Base-by-base conservation (phyloP, 2,797 vertebrate species). In the Hybognathus amarus region DNA sequence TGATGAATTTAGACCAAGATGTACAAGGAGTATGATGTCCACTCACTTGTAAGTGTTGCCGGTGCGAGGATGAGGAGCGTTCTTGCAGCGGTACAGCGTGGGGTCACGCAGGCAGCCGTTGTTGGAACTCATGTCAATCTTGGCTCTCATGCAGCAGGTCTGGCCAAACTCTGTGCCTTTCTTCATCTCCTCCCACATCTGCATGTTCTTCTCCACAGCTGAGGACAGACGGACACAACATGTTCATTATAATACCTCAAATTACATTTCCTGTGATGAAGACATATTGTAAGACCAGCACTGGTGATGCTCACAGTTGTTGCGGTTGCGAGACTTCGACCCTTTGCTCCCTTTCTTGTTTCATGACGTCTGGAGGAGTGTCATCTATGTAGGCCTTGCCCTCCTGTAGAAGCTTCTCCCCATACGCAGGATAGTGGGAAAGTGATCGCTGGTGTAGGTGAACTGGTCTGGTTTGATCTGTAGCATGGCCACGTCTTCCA, bases 181-280 rank as follows among this genome's bases (percentile, higher is more conserved):
- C 92, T 98, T 99, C 98, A 99, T 99, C 91, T 97, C 97, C 40
- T 95, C 91, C 98, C 98, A 99, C 96, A 98, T 97, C 80, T 97
- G 95, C 75, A 97, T 88, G 93, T 99, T 99, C 93, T 97, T 96
- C 89, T 98, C 96, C 92, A 98, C 89, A 80, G 97, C 98, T 99
- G 38, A 54, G 59, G 20, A 45, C 30, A 71, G 15, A 38, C 1
- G 17, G 6, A 56, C 2, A 63, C 2, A 68, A 61, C 20, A n/a
- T 13, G 20, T 76, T 81, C 5, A 54, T n/a, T 13, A 22, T 24
- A 33, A 56, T 24, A 45, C 10, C 24, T 45, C 36, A 30, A 68
- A 83, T 38, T 1, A 75, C 45, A 50, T 36, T 38, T 61, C 15
- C 18, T 36, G 20, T 20, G 50, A 36, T 5, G 15, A 42, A 33